A percentile compares a stretch with the other conserved stretches of the same genome.
Conservation (phyloP, 2,113 vertebrate genomes). For the Lasiurus borealis region DNA sequence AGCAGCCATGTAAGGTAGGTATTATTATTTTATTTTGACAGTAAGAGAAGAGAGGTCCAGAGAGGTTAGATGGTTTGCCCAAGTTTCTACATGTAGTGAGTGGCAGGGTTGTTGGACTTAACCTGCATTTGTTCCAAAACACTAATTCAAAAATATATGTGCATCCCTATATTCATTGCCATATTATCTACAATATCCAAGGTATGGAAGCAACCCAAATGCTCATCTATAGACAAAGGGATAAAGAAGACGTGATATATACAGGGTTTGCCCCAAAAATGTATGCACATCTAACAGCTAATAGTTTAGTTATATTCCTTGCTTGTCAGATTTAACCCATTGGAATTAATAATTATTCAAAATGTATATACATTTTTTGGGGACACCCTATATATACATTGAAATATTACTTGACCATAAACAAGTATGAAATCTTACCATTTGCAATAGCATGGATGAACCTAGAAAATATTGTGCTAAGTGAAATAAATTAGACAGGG, state of each 20-base stretch:
- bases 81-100: background rate
- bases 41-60: background rate
- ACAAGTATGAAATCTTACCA: background rate
- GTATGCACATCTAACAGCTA: too few species aligned
- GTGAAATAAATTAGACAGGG: background rate
- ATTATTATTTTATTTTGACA: background rate
- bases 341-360: too few species aligned
- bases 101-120: background rate
- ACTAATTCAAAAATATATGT: background rate
- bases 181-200: background rate
- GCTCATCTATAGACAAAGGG: background rate
- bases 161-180: background rate
- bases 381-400: too few species aligned
- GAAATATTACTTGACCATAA: background rate
- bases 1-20: background rate
- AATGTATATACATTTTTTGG: too few species aligned
- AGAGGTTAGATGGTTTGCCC: background rate
- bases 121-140: background rate
- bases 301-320: too few species aligned
- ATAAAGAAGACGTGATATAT: background rate
- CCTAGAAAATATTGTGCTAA: background rate
- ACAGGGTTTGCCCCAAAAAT: too few species aligned
- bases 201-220: background rate
- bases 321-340: too few species aligned
- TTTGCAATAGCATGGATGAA: background rate